Conservation (phyloP, 2,888 invertebrate genomes). For the Halocaridina rubra region DNA sequence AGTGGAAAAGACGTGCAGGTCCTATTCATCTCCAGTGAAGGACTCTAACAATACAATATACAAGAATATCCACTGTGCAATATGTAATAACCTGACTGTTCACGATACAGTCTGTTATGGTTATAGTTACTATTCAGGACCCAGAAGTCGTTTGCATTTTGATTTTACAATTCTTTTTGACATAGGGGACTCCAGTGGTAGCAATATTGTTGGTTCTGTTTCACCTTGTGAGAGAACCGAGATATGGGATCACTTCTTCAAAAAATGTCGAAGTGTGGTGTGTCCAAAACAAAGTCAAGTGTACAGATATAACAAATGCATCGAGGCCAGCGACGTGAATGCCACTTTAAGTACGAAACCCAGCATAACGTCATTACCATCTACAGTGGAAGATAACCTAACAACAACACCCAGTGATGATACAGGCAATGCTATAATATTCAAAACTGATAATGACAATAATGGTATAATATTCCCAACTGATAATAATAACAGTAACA, state of each 20-base stretch:
- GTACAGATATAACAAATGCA: slow-evolving; percentile 66
- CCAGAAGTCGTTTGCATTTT: slow-evolving; percentile 46
- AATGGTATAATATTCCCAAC: too few relatives aligned
- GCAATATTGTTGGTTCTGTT: slow-evolving; percentile 66
- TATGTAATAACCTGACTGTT: slow-evolving; percentile 69
- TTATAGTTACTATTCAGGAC: slow-evolving; percentile 63
- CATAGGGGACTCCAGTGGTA: slow-evolving; percentile 65
- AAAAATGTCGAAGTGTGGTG: slow-evolving; percentile 68
- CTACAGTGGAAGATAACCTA: background rate
- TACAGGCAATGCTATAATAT: too few relatives aligned
- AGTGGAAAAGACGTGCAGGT: slow-evolving; percentile 67
- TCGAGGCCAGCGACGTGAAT: slow-evolving; percentile 47
- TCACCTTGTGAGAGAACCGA: slow-evolving; percentile 65
- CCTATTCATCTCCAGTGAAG: slow-evolving; percentile 70
- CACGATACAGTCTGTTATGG: slow-evolving; percentile 65
- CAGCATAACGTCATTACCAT: too few relatives aligned
- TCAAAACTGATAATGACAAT: too few relatives aligned
- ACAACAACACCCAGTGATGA: too few relatives aligned
- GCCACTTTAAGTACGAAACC: slow-evolving; percentile 6
- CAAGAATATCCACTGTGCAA: slow-evolving; percentile 71
- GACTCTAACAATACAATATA: slow-evolving; percentile 66
- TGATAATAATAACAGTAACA: background rate
- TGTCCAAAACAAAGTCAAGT: slow-evolving; percentile 66
- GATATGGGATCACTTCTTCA: slow-evolving; percentile 70
- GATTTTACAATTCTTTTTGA: slow-evolving; percentile 70